Base-by-base conservation (phyloP, 2,797 vertebrate genomes). In the Harpagifer antarcticus region DNA sequence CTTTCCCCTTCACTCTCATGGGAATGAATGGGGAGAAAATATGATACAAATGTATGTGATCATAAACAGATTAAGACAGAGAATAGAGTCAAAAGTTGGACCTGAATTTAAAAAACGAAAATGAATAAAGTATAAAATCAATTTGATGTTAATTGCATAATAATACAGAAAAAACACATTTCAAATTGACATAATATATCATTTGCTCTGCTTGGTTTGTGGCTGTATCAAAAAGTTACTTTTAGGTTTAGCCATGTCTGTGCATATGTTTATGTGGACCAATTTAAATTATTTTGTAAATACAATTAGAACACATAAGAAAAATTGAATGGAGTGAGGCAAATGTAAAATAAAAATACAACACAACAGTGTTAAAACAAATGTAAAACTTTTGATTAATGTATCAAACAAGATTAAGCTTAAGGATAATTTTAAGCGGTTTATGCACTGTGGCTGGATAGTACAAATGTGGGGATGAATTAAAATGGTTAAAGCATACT, bases 1-100 rank as follows among this genome's bases (percentile, higher is more conserved):
- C 27, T 76, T 82, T 82, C 85, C 82, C 79, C 72, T 83, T 65
- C 50, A 62, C 72, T 89, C 88, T 90, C 88, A 87, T 83, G 91
- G 90, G 91, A 87, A 48, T 71, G 17, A 3, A 52, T 76, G 61
- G 86, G 80, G 82, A 76, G 17, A 52, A 50, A 79, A 84, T 72
- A 70, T 50, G 74, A 77, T 11, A 63, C 40, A 47, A 48, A 17
- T n/a, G 7, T 9, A 27, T 72, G 14, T 56, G 33, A 66, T 53
- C 40, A 48, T 76, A 71, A 76, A 49, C 33, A 37, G 74, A 78
- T 59, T 37, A 76, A 3, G 8, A 33, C 5, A 33, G 40, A 31
- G 14, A 44, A 20, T 65, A 17, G 56, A 66, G 45, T 10, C 48
- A 57, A 57, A 37, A 27, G 6, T 48, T 63, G n/a, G 15, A 17